phyloP scores from a whole-genome alignment of 2,888 invertebrate species.

The Tuberolachnus salignus region DNA sequence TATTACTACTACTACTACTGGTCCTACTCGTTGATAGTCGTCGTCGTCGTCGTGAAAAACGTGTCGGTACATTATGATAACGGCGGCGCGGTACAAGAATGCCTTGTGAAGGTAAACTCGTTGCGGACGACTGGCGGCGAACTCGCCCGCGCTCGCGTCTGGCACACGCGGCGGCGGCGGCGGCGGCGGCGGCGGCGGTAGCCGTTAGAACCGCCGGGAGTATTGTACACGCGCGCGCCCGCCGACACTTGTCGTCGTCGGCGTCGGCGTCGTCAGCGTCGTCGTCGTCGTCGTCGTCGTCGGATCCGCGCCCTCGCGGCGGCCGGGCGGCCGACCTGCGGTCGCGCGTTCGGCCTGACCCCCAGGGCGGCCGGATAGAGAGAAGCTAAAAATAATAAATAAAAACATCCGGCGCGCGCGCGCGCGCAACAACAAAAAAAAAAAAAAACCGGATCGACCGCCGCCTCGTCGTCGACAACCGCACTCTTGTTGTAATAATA shows the following conservation, averaged over 20 bases:
- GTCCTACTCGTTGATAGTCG: not conserved
- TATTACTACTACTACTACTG: no score
- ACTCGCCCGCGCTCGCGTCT: not conserved
- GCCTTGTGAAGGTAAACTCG: constrained; percentile 56
- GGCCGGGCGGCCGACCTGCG: constrained; percentile 49
- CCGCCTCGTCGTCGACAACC: not conserved
- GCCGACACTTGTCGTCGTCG: constrained; percentile 30
- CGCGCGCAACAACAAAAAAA: no score
- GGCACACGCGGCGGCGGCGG: not conserved
- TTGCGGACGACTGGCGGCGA: not conserved
- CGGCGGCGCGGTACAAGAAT: constrained; percentile 1
- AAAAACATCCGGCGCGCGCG: constrained; percentile 28
- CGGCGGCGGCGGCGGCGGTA: constrained; percentile 5
- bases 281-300: constrained; percentile 18
- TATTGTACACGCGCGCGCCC: not conserved
- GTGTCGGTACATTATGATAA: constrained; percentile 49
- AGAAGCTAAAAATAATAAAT: not conserved
- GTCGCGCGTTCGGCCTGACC: constrained; percentile 30
- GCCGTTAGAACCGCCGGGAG: not conserved
- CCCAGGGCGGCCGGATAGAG: constrained; percentile 33
- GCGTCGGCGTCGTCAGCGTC: constrained; percentile 6
- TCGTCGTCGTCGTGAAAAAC: constrained; percentile 36
- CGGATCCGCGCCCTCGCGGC: constrained; percentile 37
- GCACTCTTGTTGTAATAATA: constrained; percentile 11
- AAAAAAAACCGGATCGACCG: constrained; percentile 49